Conservation (phyloP, 2,888 invertebrate genomes). For the Acrocera orbiculus region DNA sequence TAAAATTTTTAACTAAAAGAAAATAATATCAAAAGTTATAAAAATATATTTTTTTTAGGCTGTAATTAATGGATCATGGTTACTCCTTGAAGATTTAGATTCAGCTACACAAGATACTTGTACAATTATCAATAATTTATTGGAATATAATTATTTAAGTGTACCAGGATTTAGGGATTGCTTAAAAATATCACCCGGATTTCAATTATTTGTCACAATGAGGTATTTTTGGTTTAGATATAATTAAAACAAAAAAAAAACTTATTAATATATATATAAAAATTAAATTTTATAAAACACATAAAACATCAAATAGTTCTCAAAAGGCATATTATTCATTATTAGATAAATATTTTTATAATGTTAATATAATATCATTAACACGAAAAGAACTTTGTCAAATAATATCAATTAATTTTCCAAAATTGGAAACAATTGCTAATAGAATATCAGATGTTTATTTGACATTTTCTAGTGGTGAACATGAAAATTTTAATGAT, state of each 20-base stretch:
- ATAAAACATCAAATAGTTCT: constrained; percentile 20
- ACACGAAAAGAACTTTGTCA: constrained; percentile 54
- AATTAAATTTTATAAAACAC: constrained; percentile 19
- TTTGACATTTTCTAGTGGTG: constrained; percentile 48
- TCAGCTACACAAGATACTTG: constrained; percentile 85
- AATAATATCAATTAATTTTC: constrained; percentile 51
- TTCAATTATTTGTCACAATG: constrained; percentile 85
- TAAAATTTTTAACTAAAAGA: constrained; percentile 1
- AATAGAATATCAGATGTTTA: constrained; percentile 68
- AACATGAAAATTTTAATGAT: constrained; percentile 7
- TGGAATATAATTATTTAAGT: constrained; percentile 64
- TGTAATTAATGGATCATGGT: constrained; percentile 72
- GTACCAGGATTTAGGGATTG: constrained; percentile 81
- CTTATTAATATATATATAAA: background rate
- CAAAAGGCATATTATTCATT: constrained; percentile 47
- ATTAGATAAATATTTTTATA: constrained; percentile 66
- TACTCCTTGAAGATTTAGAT: constrained; percentile 90
- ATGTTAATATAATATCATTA: constrained; percentile 64
- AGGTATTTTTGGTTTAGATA: constrained; percentile 37
- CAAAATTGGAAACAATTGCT: constrained; percentile 51
- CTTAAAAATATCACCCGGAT: constrained; percentile 63
- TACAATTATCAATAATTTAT: constrained; percentile 64
- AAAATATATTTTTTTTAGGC: constrained; percentile 32
- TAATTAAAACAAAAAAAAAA: background rate
- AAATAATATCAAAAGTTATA: background rate